Evolutionary conservation across 2,888 invertebrate species (phyloP), one percentile per base, ranked within the genome.

Genomic region (Unio pictorum): DNA sequence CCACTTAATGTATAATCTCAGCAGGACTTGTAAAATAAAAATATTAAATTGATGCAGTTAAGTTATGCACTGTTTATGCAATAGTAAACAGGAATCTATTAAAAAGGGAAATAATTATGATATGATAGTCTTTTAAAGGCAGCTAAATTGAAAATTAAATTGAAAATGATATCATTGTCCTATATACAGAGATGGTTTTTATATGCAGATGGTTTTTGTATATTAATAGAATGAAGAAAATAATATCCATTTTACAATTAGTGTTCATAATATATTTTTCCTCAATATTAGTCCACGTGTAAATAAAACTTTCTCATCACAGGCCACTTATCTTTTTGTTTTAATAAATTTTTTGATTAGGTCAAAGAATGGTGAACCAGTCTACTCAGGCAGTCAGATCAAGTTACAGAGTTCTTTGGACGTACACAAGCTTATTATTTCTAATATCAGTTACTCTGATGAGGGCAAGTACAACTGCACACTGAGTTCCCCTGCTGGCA

Each of bases 371-470:
- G 96, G 96, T 55, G 94, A 94, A 57, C 95, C 95, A 88, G 92
- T 94, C 86, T 90, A 96, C 67, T 94, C 95, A 88, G 92, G 95
- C 8, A 92, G 93, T 77, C 93, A 94, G 0, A 93, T 95, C 0
- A 95, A 95, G 90, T 94, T 94, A 78, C 92, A 93, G 60, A 96
- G 96, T 86, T 95, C 95, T 81, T 96, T 96, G 23, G 95, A 83
- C 62, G 96, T 95, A 95, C 96, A 96, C 70, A 72, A 73, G 64
- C 76, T 86, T 26, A 67, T 72, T 61, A 75, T 85, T 45, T 71
- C 68, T 20, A 70, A 75, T 57, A 75, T 81, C 54, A 69, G 75
- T 15, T 74, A 72, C 11, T 66, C 70, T 23, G 83, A 85, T 57
- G 80, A 80, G 60, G 85, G 84, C 34, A 76, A 83, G 61, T 85